Evolutionary conservation across 2,797 vertebrate species (phyloP).

Genomic region (Chaunax sp.): DNA sequence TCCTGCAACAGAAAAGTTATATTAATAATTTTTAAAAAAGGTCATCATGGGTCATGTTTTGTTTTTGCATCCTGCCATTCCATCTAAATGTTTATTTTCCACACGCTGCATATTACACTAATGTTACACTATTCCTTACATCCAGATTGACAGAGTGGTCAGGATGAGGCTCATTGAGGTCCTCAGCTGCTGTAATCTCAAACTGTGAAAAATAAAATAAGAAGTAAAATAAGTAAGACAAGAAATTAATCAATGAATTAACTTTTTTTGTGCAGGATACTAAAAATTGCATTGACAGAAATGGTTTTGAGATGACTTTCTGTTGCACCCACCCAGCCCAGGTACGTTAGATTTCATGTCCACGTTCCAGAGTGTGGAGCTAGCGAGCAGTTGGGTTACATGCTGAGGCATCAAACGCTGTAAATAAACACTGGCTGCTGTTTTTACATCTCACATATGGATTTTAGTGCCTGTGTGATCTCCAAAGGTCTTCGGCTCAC

Average conservation of each 20-base stretch:
- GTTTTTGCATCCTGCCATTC: too few relatives aligned
- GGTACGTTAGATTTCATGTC: conserved; percentile 39
- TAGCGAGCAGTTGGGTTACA: conserved; percentile 40
- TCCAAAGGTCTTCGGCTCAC: conserved; percentile 69
- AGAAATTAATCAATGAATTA: too few relatives aligned
- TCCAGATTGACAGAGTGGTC: conserved; percentile 14
- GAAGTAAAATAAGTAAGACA: too few relatives aligned
- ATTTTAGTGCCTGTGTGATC: conserved; percentile 78
- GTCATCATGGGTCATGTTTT: too few relatives aligned
- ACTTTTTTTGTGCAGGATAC: too few relatives aligned
- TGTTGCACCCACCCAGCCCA: conserved; percentile 13
- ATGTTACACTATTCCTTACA: not conserved
- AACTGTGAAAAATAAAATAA: conserved; percentile 9
- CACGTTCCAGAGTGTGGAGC: conserved; percentile 32
- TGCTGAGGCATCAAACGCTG: conserved; percentile 63
- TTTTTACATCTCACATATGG: conserved; percentile 78
- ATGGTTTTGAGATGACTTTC: too few relatives aligned
- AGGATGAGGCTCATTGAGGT: not conserved
- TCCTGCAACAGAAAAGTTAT: too few relatives aligned
- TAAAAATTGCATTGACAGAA: too few relatives aligned
- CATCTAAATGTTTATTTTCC: too few relatives aligned
- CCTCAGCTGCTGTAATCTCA: not conserved
- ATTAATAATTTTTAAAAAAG: too few relatives aligned
- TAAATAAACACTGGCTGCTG: conserved; percentile 76
- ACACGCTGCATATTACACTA: not conserved